Evolutionary conservation across 2,113 vertebrate genomes (phyloP).

Genomic region (Malurus alboscapulatus): DNA sequence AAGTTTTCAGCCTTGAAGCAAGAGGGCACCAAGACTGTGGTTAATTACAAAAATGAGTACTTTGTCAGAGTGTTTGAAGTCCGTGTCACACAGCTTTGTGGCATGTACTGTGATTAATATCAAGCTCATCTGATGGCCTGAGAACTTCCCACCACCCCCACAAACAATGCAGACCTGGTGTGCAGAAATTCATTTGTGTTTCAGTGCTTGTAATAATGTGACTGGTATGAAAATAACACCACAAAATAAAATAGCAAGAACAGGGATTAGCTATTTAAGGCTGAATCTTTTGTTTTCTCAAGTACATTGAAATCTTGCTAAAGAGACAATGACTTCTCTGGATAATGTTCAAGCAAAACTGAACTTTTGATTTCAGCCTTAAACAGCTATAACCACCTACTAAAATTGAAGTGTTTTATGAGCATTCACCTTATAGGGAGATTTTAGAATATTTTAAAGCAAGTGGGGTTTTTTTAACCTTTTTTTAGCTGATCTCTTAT

Average conservation of each 20-base stretch:
- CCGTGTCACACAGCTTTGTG: not conserved
- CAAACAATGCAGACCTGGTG: not conserved
- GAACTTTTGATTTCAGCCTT: not conserved
- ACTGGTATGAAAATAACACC: constrained; percentile 21
- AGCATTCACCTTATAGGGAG: not conserved
- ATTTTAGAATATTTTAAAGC: not conserved
- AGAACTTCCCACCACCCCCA: not conserved
- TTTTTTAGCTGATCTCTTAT: not conserved
- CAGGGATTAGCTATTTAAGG: constrained; percentile 2
- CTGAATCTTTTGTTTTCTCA: not conserved
- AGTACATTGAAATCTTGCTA: not conserved
- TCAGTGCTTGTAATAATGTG: not conserved
- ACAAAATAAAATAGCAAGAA: constrained; percentile 22
- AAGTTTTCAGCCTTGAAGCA: not conserved
- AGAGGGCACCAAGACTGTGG: not conserved
- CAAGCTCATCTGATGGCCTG: not conserved
- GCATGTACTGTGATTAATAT: not conserved
- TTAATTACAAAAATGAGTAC: not conserved
- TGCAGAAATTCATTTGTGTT: not conserved
- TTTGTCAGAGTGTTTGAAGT: not conserved
- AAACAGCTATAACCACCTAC: not conserved
- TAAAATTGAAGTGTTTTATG: not conserved
- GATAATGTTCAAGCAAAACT: not conserved
- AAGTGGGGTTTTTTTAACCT: accelerated
- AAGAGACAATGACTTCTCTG: not conserved